Evolutionary conservation across 2,797 vertebrate species (phyloP), one percentile per base, ranked within the genome.

Genomic region (Loriculus beryllinus): DNA sequence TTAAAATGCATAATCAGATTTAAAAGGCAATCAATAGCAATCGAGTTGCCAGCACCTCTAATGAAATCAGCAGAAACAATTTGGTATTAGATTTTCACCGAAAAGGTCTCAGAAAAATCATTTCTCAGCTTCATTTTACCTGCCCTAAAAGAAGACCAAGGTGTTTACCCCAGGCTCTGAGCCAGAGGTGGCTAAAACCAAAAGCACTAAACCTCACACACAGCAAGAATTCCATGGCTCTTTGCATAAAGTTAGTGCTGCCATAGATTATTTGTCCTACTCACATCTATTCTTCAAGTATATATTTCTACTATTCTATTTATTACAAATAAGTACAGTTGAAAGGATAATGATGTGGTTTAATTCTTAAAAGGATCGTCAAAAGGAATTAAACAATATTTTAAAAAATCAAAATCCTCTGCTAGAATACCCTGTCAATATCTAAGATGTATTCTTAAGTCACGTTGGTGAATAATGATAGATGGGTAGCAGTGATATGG

Each of bases 1-100:
- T 93, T 86, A 86, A 88, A 96, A 97, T 82, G 47, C 78, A 75
- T 65, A 89, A 86, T 95, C 51, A 47, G 92, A 88, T 80, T 94
- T 86, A 85, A 57, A 94, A 90, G 56, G 52, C 78, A 90, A 93
- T 92, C 86, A 52, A 92, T 76, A 89, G 72, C 82, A 92, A 96
- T 84, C 70, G 85, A 65, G 23, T 59, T 25, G 26, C 79, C 75
- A 79, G 65, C 45, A 80, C 35, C 22, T 83, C 51, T 91, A 95
- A 96, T 74, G 90, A 91, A 95, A 72, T 5, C 76, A 78, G 62
- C 51, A 90, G 81, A 96, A 95, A 92, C 69, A 86, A 89, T 87
- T 21, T 71, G 79, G 68, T 81, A 77, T 64, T 77, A 79, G 48
- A 93, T 92, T 95, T 92, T 95, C 82, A 86, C 57, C 63, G 60